Evolutionary conservation across 2,888 invertebrate species (phyloP).

Genomic region (Pseudoips prasinana): DNA sequence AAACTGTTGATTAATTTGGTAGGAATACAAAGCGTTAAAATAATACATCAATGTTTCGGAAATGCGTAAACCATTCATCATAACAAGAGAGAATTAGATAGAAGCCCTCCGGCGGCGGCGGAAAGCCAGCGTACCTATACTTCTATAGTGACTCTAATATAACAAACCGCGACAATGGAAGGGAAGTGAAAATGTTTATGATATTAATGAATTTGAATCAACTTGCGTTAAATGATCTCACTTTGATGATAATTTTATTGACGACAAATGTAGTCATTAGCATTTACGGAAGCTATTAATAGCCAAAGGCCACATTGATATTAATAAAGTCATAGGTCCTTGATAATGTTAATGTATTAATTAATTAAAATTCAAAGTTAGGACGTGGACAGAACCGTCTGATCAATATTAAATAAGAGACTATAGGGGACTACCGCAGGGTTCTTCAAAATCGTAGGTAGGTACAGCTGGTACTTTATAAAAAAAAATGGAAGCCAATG

Average conservation of each 20-base stretch:
- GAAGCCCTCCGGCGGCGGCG: conserved; percentile 32
- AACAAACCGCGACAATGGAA: conserved; percentile 45
- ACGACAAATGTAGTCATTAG: conserved; percentile 52
- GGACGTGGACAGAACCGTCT: too few relatives aligned
- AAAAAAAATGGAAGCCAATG: conserved; percentile 39
- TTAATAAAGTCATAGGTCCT: too few relatives aligned
- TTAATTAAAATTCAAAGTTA: too few relatives aligned
- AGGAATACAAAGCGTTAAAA: conserved; percentile 33
- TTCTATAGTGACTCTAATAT: conserved; percentile 46
- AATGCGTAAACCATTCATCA: conserved; percentile 43
- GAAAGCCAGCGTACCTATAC: conserved; percentile 34
- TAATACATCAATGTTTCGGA: conserved; percentile 36
- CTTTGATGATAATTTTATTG: conserved; percentile 56
- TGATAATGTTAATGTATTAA: too few relatives aligned
- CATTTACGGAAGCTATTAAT: conserved; percentile 42
- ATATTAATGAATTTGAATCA: conserved; percentile 57
- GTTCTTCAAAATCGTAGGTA: too few relatives aligned
- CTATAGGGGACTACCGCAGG: too few relatives aligned
- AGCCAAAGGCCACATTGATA: conserved; percentile 29
- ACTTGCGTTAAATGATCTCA: conserved; percentile 52
- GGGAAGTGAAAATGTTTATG: conserved; percentile 52
- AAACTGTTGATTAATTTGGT: too few relatives aligned
- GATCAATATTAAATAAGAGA: too few relatives aligned
- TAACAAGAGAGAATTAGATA: conserved; percentile 40
- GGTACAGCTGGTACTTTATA: too few relatives aligned